A percentile compares a stretch with the other conserved stretches of the same genome.
These are phyloP conservation scores for Phasianus colchicus DNA, from an alignment of 2,113 vertebrate species.

Conservation along the genomic window DNA sequence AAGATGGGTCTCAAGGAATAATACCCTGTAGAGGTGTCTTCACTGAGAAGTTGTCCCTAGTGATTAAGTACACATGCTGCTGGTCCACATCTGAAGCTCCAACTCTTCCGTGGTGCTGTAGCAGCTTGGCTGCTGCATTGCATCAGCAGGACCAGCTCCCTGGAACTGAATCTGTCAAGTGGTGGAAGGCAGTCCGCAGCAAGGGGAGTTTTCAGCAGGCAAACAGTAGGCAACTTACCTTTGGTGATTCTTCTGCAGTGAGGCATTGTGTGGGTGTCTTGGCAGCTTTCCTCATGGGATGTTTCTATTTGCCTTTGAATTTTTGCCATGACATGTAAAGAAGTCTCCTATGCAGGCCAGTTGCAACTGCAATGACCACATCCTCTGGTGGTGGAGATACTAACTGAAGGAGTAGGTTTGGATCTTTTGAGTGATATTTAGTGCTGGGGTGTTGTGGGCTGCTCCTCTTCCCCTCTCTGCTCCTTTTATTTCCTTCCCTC, in stretches of 20 bases:
- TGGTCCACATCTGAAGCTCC: not conserved
- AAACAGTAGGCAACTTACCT: not conserved
- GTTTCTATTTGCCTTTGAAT: not conserved
- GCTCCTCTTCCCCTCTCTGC: not conserved
- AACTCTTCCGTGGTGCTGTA: not conserved
- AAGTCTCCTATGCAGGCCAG: not conserved
- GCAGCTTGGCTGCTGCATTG: not conserved
- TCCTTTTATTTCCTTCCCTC: not conserved
- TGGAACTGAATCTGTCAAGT: not conserved
- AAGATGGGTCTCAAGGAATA: not conserved
- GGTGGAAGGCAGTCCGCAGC: fast-evolving
- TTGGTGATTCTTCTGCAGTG: not conserved
- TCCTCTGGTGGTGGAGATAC: not conserved
- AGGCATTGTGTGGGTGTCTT: not conserved
- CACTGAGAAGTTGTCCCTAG: not conserved
- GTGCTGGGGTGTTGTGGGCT: not conserved
- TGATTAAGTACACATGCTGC: fast-evolving
- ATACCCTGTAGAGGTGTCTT: not conserved
- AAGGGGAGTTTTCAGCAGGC: not conserved
- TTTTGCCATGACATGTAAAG: not conserved
- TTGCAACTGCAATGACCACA: too few species aligned
- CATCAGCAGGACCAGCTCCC: not conserved
- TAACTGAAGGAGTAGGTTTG: not conserved
- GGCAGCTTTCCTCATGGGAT: not conserved
- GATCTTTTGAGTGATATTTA: not conserved